Base-by-base conservation (phyloP, 2,888 invertebrate species). In the Nomada ferruginata region DNA sequence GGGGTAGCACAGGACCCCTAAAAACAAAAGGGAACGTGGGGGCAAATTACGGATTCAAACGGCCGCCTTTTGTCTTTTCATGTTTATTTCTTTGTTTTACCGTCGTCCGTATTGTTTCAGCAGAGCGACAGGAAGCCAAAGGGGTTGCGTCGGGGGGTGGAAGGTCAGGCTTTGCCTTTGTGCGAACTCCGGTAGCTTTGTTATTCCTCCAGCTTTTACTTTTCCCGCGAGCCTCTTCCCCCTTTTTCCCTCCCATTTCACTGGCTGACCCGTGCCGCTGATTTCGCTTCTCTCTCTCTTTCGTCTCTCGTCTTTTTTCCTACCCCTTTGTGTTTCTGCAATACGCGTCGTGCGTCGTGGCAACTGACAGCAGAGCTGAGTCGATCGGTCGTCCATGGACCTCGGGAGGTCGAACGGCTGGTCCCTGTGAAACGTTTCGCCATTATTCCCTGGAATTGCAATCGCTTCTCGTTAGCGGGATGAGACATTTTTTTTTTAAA, bases 21-120 rank as follows among this genome's bases (percentile, higher is more conserved):
- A 92, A 88, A 91, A 93, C 93, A 93, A 93, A 92, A 55, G 70
- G 87, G 89, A 87, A 84, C 89, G 88, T 90, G 83, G 91, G 91
- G 91, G 89, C 90, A 91, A 93, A 93, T 93, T 93, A 92, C 89
- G 91, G 90, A 93, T 92, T 93, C 93, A 93, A 93, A 93, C 93
- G 93, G 91, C 91, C 86, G 89, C 83, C 91, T 88, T 93, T 93
- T 93, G 92, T 93, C 91, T 91, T 90, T 90, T 87, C 91, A 90
- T 92, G 91, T 93, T 93, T 93, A 92, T 92, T 92, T 92, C 92
- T 93, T 93, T 93, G 93, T 93, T 93, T 92, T 91, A 90, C 88
- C 90, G 88, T 90, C 90, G 90, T 85, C 89, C 87, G 91, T 90
- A 92, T 93, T 93, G 92, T 93, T 92, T 92, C 86, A 90, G 88